Percentiles rank a stretch among this genome's conserved stretches.
Conservation (phyloP, 2,888 invertebrate genomes). For the Drosophila dives region DNA sequence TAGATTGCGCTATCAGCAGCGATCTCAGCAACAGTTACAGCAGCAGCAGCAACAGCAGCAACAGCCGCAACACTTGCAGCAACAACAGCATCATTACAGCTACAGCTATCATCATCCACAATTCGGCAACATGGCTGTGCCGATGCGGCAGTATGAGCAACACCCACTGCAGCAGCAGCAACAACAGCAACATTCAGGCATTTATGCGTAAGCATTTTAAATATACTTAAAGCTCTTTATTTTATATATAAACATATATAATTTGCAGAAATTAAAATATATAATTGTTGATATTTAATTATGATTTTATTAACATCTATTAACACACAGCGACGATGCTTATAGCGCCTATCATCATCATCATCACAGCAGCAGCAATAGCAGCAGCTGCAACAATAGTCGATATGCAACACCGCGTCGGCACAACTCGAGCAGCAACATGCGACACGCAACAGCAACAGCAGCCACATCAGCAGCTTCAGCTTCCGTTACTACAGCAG, state of each 20-base stretch:
- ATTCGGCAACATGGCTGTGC: slow-evolving; percentile 84
- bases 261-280: background rate
- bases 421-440: slow-evolving; percentile 61
- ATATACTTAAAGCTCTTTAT: background rate
- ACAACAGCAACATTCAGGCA: slow-evolving; percentile 60
- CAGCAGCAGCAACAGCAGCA: slow-evolving; percentile 54
- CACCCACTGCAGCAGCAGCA: slow-evolving; percentile 59
- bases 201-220: slow-evolving; percentile 64
- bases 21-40: slow-evolving; percentile 51
- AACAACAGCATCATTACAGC: slow-evolving; percentile 68
- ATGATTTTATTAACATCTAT: background rate
- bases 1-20: slow-evolving; percentile 43
- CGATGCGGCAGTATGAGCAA: slow-evolving; percentile 75
- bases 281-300: background rate
- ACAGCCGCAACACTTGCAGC: slow-evolving; percentile 52
- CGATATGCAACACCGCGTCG: slow-evolving; percentile 57
- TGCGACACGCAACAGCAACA: slow-evolving; percentile 47
- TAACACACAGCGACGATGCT: slow-evolving; percentile 60
- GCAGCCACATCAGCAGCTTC: slow-evolving; percentile 17
- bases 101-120: slow-evolving; percentile 84
- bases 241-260: no score
- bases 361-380: slow-evolving; percentile 49
- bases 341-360: slow-evolving; percentile 68
- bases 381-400: slow-evolving; percentile 32
- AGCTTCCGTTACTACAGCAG: slow-evolving; percentile 12